These are phyloP conservation scores for Morelia viridis DNA, from an alignment of 2,797 vertebrate genomes.

Conservation along the genomic window DNA sequence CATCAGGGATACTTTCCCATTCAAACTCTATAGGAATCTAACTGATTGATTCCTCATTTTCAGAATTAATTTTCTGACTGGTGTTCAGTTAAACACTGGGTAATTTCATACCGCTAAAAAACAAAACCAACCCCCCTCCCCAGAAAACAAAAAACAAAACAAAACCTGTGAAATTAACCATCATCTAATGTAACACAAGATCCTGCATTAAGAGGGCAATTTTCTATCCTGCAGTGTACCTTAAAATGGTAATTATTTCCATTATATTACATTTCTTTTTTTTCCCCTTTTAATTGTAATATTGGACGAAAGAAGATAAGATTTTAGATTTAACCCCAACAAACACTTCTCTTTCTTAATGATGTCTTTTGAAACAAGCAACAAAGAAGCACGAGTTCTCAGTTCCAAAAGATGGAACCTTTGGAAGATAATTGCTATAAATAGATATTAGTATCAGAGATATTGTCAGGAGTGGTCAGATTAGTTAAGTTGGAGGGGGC, in stretches of 20 bases:
- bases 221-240: slow-evolving; percentile 44
- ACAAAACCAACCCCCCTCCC: background rate
- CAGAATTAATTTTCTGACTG: slow-evolving; percentile 55
- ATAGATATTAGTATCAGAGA: slow-evolving; percentile 5
- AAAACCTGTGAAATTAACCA: slow-evolving; percentile 54
- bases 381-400: slow-evolving; percentile 39
- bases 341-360: slow-evolving; percentile 56
- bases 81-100: slow-evolving; percentile 57
- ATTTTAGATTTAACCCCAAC: slow-evolving; percentile 43
- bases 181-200: slow-evolving; percentile 55
- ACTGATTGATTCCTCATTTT: slow-evolving; percentile 37
- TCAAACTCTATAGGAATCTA: slow-evolving; percentile 26
- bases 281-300: slow-evolving; percentile 23
- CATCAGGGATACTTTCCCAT: slow-evolving; percentile 22
- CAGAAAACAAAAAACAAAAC: too few species aligned
- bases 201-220: slow-evolving; percentile 46
- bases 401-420: slow-evolving; percentile 39
- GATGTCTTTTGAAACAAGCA: slow-evolving; percentile 42
- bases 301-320: slow-evolving; percentile 50
- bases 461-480: background rate
- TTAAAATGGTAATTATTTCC: slow-evolving; percentile 28
- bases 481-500: background rate
- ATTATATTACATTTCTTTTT: slow-evolving; percentile 26
- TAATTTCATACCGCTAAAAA: slow-evolving; percentile 58
- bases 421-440: slow-evolving; percentile 51